Evolutionary conservation across 2,797 vertebrate species (phyloP), one percentile per base, ranked within the genome.

Genomic region (Sebastes trivittatus): DNA sequence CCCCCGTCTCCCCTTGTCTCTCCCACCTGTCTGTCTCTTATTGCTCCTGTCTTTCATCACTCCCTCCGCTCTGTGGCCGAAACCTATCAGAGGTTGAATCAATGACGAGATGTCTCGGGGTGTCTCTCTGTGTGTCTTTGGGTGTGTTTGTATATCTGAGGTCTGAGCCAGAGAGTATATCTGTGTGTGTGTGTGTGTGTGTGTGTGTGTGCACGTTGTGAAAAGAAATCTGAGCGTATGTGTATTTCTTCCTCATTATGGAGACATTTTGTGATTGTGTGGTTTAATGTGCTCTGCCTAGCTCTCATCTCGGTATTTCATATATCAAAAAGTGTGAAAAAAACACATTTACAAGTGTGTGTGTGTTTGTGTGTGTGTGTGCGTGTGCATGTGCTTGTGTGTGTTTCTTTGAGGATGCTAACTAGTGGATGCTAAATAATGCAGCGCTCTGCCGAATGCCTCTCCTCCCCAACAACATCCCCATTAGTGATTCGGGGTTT

Each of bases 31-130:
- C 91, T 87, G 56, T 86, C 82, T 93, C 81, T 77, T 87, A 80
- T 94, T 94, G 89, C 92, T 49, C 27, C 85, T 79, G 84, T 90
- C 93, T 94, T 94, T 93, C 92, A 94, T 94, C 93, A 93, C 90
- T 85, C 89, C 78, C 80, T 82, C 63, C 4, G 10, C 84, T 73
- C 88, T 38, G 61, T 85, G 87, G 80, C 87, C 87, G 2, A 91
- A 87, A 87, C 82, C 80, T 86, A 90, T 92, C 92, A 84, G 80
- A 87, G 89, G 87, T 72, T 69, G 77, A 89, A 88, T 93, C 92
- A 81, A 85, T 90, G 89, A 75, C 78, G 56, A 87, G 82, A 87
- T 9, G 77, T 85, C 81, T 83, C 7, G 60, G 78, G 78, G 75
- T 16, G 77, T 84, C 80, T 86, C 42, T 46, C 42, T 76, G 79